These are phyloP conservation scores for Danio albolineatus DNA, from an alignment of 2,797 vertebrate species.

Conservation along the genomic window DNA sequence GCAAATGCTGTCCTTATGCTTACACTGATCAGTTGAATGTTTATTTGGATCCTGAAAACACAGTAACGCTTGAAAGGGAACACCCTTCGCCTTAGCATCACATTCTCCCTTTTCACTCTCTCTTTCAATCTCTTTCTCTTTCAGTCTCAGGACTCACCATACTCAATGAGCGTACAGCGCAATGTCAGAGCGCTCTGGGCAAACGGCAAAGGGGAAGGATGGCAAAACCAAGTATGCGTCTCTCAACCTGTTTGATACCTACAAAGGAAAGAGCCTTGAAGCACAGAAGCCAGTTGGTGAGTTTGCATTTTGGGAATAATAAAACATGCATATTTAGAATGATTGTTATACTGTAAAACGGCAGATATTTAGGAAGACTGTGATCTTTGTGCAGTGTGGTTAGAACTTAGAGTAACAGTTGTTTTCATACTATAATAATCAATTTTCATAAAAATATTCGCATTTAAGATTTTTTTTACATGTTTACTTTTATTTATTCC, in stretches of 20 bases:
- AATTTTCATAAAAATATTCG: no score
- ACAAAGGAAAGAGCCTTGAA: conserved; percentile 99
- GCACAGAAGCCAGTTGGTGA: conserved; percentile 96
- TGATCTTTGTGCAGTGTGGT: no score
- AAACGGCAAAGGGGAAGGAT: conserved; percentile 99
- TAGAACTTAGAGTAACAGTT: no score
- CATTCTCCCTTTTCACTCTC: conserved; percentile 6
- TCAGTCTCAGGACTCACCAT: conserved; percentile 93
- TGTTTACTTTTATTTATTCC: no score
- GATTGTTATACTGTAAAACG: no score
- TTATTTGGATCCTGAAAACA: not conserved
- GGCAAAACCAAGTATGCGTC: conserved; percentile 98
- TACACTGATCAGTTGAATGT: not conserved
- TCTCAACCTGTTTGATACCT: conserved; percentile 99
- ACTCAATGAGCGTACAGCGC: conserved; percentile 99
- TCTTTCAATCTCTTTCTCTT: conserved; percentile 39
- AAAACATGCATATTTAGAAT: no score
- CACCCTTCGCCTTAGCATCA: not conserved
- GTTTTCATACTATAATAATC: no score
- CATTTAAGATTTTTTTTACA: no score
- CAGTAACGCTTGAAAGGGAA: not conserved
- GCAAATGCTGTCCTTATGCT: not conserved
- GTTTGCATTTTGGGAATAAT: conserved; percentile 54
- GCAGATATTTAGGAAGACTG: no score
- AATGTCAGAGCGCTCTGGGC: conserved; percentile 99